Percentiles rank a stretch among this genome's conserved stretches.
phyloP scores from a whole-genome alignment of 1,140 invertebrate genomes.

The Tenebrio molitor region DNA sequence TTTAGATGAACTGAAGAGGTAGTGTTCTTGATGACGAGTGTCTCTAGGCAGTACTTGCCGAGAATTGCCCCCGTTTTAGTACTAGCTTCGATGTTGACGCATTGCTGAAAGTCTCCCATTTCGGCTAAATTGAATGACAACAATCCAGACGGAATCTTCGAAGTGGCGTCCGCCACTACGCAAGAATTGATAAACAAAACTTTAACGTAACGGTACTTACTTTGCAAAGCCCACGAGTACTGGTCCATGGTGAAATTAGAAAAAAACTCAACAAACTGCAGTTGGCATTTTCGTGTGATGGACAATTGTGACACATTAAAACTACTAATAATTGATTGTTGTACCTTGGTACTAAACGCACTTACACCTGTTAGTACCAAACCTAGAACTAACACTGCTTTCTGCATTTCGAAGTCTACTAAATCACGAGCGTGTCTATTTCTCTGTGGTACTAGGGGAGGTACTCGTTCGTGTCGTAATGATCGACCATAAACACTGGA shows the following conservation, averaged over 20 bases:
- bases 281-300: constrained; percentile 37
- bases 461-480: too few species aligned
- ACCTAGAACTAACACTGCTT: constrained; percentile 37
- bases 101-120: constrained; percentile 59
- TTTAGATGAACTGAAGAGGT: too few species aligned
- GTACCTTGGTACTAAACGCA: too few species aligned
- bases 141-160: constrained; percentile 58
- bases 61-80: constrained; percentile 33
- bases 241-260: too few species aligned
- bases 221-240: constrained; percentile 51
- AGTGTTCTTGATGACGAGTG: too few species aligned
- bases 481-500: too few species aligned
- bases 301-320: too few species aligned
- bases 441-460: too few species aligned
- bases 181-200: constrained; percentile 2
- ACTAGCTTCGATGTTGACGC: constrained; percentile 47
- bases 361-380: too few species aligned
- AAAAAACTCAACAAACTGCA: too few species aligned
- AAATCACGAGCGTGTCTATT: too few species aligned
- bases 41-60: constrained; percentile 60
- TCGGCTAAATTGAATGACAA: constrained; percentile 52
- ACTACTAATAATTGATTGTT: too few species aligned
- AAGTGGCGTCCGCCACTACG: constrained; percentile 59
- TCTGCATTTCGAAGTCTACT: constrained; percentile 49
- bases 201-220: constrained; percentile 43